These are phyloP conservation scores for Drosophila hamatofila DNA, from an alignment of 2,888 invertebrate genomes.

Conservation along the genomic window DNA sequence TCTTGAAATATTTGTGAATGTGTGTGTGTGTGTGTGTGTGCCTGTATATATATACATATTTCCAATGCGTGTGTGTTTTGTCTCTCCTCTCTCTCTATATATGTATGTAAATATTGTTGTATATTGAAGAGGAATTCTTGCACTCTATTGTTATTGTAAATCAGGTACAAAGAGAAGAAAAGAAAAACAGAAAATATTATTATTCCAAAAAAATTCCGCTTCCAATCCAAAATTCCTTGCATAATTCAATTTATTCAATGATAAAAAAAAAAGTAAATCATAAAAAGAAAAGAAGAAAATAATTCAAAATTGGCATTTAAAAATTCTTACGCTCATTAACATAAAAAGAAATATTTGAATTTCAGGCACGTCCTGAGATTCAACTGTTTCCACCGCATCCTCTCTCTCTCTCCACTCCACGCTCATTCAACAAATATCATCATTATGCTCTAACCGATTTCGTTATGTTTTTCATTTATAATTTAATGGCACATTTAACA, in stretches of 20 bases:
- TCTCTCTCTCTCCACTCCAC: conserved; percentile 63
- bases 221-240: conserved; percentile 34
- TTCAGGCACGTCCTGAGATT: conserved; percentile 42
- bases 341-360: conserved; percentile 57
- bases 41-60: conserved; percentile 7
- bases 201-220: conserved; percentile 24
- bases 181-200: background rate
- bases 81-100: conserved; percentile 5
- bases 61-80: conserved; percentile 10
- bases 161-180: conserved; percentile 2
- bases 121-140: conserved; percentile 19
- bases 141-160: conserved; percentile 43
- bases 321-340: conserved; percentile 55
- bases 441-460: conserved; percentile 13
- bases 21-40: conserved; percentile 10
- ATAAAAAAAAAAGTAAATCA: conserved; percentile 3
- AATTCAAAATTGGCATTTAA: conserved; percentile 51
- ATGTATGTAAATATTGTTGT: conserved; percentile 9
- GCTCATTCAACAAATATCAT: conserved; percentile 49
- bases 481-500: conserved; percentile 22
- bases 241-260: conserved; percentile 17
- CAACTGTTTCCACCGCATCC: conserved; percentile 61
- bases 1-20: conserved; percentile 21
- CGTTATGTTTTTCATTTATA: conserved; percentile 12
- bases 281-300: conserved; percentile 17